Evolutionary conservation across 2,113 vertebrate species (phyloP).

Genomic region (Acrocephalus arundinaceus): DNA sequence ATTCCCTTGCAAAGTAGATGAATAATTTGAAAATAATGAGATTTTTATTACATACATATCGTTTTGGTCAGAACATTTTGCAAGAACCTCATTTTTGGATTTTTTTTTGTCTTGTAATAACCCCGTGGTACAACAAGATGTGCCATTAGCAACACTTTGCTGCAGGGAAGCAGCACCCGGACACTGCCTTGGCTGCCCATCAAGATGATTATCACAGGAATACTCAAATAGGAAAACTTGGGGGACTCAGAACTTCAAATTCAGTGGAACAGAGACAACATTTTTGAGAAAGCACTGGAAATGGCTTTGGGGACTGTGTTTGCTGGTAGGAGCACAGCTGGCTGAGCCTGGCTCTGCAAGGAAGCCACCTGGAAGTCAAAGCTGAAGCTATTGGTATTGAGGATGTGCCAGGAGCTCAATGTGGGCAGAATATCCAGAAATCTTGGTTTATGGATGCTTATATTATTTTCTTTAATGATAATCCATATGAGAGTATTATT

Average conservation of each 20-base stretch:
- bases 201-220: neutral
- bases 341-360: neutral
- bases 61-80: neutral
- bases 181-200: neutral
- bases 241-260: neutral
- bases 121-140: neutral
- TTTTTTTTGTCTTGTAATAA: neutral
- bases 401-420: neutral
- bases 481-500: neutral
- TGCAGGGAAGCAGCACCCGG: neutral
- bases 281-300: neutral
- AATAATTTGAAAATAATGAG: neutral
- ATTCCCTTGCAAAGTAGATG: neutral
- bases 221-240: neutral
- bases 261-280: neutral
- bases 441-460: neutral
- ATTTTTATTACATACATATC: neutral
- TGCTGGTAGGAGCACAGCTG: neutral
- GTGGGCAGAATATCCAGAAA: neutral
- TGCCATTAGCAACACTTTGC: neutral
- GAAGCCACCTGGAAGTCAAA: neutral
- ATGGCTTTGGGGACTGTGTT: fast-evolving
- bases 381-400: neutral
- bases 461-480: neutral
- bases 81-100: neutral